A percentile compares a stretch with the other conserved stretches of the same genome.
Evolutionary conservation across 2,113 vertebrate species (phyloP).

Genomic region (Blennius ocellaris): DNA sequence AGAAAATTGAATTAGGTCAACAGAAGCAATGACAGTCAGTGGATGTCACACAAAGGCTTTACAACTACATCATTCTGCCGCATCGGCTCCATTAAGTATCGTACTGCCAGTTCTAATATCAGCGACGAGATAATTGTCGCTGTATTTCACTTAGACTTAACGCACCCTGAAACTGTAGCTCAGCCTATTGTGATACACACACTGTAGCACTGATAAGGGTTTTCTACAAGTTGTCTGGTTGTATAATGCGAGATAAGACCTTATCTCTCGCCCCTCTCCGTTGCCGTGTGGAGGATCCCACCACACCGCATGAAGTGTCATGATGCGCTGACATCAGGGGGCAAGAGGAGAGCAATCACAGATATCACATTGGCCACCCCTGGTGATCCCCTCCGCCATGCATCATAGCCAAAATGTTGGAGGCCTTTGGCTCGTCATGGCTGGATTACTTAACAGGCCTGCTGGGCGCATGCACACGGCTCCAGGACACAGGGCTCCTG

Average conservation of each 20-base stretch:
- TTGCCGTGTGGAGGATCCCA: conserved; percentile 33
- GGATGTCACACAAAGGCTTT: conserved; percentile 66
- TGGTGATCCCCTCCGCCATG: neutral
- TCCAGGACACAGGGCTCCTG: neutral
- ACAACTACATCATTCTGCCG: conserved; percentile 55
- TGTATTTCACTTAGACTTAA: conserved; percentile 69
- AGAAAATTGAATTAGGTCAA: conserved; percentile 84
- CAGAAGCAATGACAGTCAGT: conserved; percentile 66
- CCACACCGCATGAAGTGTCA: conserved; percentile 40
- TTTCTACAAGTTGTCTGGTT: conserved; percentile 55
- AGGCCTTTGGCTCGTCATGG: conserved; percentile 19
- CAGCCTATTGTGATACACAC: conserved; percentile 27
- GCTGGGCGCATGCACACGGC: neutral
- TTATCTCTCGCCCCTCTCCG: conserved; percentile 47
- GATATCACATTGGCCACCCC: conserved; percentile 7
- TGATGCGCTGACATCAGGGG: conserved; percentile 19
- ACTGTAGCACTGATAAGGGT: conserved; percentile 59
- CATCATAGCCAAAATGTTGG: neutral
- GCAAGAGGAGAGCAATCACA: conserved; percentile 1
- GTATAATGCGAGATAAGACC: conserved; percentile 68
- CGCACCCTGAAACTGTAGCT: conserved; percentile 31
- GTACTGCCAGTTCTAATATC: conserved; percentile 64
- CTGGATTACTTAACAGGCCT: neutral
- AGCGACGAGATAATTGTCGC: conserved; percentile 63
- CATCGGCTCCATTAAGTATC: conserved; percentile 59